These are phyloP conservation scores for Crossocerus cetratus DNA, from an alignment of 2,888 invertebrate genomes.

Conservation along the genomic window DNA sequence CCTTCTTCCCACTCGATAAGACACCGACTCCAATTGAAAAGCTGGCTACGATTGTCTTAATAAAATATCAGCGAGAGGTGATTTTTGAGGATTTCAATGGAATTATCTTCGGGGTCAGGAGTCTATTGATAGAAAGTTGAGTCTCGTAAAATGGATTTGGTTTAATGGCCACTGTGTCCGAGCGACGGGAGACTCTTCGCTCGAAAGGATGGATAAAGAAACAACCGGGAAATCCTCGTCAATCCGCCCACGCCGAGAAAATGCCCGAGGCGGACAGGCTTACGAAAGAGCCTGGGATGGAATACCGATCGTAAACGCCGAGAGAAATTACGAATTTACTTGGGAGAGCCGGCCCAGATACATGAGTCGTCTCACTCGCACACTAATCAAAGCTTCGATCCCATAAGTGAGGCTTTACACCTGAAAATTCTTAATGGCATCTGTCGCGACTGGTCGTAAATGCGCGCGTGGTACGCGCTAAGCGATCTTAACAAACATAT, in stretches of 20 bases:
- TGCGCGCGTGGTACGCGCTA: constrained; percentile 33
- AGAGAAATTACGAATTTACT: too few species aligned
- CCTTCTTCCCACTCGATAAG: too few species aligned
- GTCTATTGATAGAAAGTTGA: constrained; percentile 2
- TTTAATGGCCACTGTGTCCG: not conserved
- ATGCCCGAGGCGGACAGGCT: constrained; percentile 19
- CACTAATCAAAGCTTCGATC: too few species aligned
- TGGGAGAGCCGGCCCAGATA: too few species aligned
- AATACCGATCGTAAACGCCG: too few species aligned
- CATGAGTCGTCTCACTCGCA: too few species aligned
- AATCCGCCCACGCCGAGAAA: constrained; percentile 49
- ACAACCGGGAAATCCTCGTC: constrained; percentile 48
- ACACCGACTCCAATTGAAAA: too few species aligned
- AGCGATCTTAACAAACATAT: constrained; percentile 45
- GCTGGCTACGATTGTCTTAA: too few species aligned
- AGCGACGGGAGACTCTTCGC: not conserved
- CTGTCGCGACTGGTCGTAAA: constrained; percentile 40
- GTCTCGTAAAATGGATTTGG: not conserved
- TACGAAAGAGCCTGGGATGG: constrained; percentile 6
- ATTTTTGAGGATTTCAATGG: too few species aligned
- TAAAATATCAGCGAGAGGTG: too few species aligned
- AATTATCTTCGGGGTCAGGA: not conserved
- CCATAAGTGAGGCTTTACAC: too few species aligned
- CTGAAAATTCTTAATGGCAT: too few species aligned
- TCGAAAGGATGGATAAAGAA: constrained; percentile 43